Evolutionary conservation across 2,113 vertebrate species (phyloP).

Genomic region (Podiceps cristatus): DNA sequence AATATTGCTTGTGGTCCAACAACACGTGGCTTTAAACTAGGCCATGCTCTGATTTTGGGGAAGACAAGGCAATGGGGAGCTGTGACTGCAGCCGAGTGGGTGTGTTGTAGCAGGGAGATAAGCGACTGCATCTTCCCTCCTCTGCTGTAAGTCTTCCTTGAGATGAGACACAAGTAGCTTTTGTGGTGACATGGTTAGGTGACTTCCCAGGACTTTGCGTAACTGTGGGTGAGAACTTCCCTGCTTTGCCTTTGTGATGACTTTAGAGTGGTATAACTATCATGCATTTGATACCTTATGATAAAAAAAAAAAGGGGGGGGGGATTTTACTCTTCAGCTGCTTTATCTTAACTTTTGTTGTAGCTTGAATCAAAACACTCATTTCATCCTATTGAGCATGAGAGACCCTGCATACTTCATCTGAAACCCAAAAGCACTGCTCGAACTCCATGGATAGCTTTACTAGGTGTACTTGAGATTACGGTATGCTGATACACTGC

Average conservation of each 20-base stretch:
- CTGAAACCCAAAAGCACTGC: not conserved
- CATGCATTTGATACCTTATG: not conserved
- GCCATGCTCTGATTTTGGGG: not conserved
- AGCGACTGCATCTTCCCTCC: not conserved
- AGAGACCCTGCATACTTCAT: not conserved
- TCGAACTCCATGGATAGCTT: not conserved
- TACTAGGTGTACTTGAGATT: not conserved
- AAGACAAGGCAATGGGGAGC: not conserved
- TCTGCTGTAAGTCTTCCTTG: not conserved
- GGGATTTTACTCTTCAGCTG: not conserved
- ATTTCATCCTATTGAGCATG: accelerated
- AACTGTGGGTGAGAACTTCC: not conserved
- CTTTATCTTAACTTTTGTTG: not conserved
- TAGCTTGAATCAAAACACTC: not conserved
- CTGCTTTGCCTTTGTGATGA: not conserved
- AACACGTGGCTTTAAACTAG: not conserved
- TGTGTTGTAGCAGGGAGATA: not conserved
- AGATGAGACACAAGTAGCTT: not conserved
- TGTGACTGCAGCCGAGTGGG: not conserved
- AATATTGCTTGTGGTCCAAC: not conserved
- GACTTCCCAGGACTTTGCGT: not conserved
- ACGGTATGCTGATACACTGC: not conserved
- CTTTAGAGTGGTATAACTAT: not conserved
- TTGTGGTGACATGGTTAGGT: not conserved
- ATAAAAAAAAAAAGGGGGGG: not conserved